Evolutionary conservation across 92 coral and sea anemone genomes (phyloP), one percentile per base, ranked within the genome.

Genomic region (Anthopleura xanthogrammica): DNA sequence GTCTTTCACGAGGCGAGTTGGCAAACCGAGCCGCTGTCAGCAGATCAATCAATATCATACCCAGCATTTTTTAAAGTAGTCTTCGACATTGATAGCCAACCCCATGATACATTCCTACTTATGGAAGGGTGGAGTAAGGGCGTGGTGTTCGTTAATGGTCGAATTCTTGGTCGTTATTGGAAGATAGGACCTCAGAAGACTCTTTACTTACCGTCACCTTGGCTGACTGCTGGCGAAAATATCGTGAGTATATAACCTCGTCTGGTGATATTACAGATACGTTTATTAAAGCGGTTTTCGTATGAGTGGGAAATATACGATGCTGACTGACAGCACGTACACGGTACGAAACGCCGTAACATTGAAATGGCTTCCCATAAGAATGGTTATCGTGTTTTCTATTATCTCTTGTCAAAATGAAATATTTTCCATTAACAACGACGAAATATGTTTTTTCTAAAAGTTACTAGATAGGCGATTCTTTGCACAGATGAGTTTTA

Each of bases 101-200:
- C 98, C 20, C 89, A 83, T 41, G 98, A 95, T 83, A 95, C 98
- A 2, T 95, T 90, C 77, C 85, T 95, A 70, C 68, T 86, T 62
- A 92, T 87, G 90, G 82, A 87, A 80, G 92, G 89, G 23, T 95
- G 98, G 98, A 86, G 85, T 39, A 95, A 95, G 80, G 98, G 98
- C 16, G 97, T 95, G 83, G 93, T 90, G 58, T 90, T 95, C n/a
- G 85, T 95, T 29, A 95, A 95, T 79, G 97, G 95, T n/a, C 94
- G 88, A 60, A 93, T 93, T 78, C 91, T 95, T 65, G 98, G 98
- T 9, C 92, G 98, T 36, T 95, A 95, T 78, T 95, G 98, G 98
- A 80, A 79, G 29, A 88, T 86, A 41, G 98, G 98, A 16, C 98
- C 98, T 12, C 98, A 95, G 70, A 86, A 91, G 79, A 95, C 98